Evolutionary conservation across 2,888 invertebrate genomes (phyloP).

Genomic region (Seira musarum): DNA sequence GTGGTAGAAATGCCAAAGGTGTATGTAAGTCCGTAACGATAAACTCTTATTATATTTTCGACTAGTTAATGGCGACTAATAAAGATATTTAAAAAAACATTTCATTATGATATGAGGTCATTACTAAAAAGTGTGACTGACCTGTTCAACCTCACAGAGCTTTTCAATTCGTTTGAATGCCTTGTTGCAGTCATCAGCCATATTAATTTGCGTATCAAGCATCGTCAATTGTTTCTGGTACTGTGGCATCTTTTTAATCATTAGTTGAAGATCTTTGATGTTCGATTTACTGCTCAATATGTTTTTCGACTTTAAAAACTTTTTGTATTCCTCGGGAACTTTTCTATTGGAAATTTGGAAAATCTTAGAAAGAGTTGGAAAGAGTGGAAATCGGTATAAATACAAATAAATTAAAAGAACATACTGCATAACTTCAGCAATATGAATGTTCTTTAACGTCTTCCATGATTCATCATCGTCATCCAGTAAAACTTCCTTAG

Average conservation of each 20-base stretch:
- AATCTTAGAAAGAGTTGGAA: constrained; percentile 1
- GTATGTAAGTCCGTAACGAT: no score
- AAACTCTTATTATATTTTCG: no score
- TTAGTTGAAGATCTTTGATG: constrained; percentile 53
- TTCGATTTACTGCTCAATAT: constrained; percentile 37
- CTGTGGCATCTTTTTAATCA: constrained; percentile 63
- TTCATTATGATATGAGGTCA: neutral
- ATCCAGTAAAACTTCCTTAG: constrained; percentile 60
- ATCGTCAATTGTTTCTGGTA: constrained; percentile 62
- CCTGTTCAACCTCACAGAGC: constrained; percentile 61
- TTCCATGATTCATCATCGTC: constrained; percentile 65
- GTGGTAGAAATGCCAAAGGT: neutral
- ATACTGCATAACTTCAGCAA: constrained; percentile 63
- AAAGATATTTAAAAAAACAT: neutral
- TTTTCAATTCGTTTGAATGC: constrained; percentile 53
- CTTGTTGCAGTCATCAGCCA: constrained; percentile 59
- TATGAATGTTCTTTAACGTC: constrained; percentile 62
- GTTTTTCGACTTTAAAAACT: constrained; percentile 57
- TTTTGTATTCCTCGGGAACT: constrained; percentile 62
- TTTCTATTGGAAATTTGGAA: constrained; percentile 42
- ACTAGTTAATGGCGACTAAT: no score
- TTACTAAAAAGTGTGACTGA: neutral
- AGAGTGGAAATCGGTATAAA: neutral
- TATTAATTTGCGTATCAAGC: constrained; percentile 55
- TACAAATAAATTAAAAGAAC: constrained; percentile 23